Evolutionary conservation across 2,888 invertebrate species (phyloP).

Genomic region (Priocnemis perturbator): DNA sequence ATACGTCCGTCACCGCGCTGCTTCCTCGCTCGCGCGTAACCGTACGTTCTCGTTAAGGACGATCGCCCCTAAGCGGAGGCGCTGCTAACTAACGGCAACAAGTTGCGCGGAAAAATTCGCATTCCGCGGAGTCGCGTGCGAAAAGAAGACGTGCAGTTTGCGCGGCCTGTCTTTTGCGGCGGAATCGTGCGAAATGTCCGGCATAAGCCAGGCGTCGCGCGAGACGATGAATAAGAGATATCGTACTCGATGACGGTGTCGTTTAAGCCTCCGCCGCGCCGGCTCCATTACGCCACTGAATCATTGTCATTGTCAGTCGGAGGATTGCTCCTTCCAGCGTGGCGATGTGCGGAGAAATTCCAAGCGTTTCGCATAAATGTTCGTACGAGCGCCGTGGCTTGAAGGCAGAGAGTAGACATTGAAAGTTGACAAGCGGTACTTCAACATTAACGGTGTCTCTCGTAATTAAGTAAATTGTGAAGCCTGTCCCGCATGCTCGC

Average conservation of each 20-base stretch:
- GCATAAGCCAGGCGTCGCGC: too few species aligned
- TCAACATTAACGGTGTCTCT: constrained; percentile 58
- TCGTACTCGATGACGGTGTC: too few species aligned
- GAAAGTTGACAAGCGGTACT: constrained; percentile 58
- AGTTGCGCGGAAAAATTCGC: too few species aligned
- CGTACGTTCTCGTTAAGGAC: constrained; percentile 26
- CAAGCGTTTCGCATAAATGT: constrained; percentile 41
- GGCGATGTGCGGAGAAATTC: constrained; percentile 32
- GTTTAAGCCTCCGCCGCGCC: too few species aligned
- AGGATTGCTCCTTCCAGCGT: too few species aligned
- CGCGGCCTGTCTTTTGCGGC: too few species aligned
- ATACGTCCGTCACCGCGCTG: constrained; percentile 19
- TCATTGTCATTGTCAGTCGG: too few species aligned
- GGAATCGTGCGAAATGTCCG: background rate
- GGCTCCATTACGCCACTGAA: too few species aligned
- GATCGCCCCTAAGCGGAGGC: background rate
- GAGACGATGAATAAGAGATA: too few species aligned
- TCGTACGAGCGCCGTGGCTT: constrained; percentile 22
- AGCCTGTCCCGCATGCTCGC: constrained; percentile 34
- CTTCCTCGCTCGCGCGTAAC: constrained; percentile 10
- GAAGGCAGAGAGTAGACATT: constrained; percentile 41
- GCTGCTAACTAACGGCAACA: too few species aligned
- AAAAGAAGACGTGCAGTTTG: too few species aligned
- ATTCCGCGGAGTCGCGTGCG: too few species aligned
- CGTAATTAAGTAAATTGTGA: constrained; percentile 58